Evolutionary conservation across 2,888 invertebrate genomes (phyloP).

Genomic region (Euzophera pinguis): DNA sequence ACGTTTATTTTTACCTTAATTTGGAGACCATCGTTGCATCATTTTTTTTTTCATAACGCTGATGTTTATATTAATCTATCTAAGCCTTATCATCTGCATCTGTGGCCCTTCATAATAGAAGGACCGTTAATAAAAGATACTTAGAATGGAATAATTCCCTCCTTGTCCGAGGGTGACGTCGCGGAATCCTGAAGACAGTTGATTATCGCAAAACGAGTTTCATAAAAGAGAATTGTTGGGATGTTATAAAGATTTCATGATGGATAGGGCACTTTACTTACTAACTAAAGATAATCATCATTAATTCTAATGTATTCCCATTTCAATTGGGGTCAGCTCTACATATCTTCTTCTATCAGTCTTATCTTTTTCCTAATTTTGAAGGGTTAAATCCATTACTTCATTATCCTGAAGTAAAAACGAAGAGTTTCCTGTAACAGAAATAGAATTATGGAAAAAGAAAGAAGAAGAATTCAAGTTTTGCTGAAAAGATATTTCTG

Average conservation of each 20-base stretch:
- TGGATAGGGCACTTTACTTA: slow-evolving; percentile 8
- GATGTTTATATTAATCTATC: not conserved
- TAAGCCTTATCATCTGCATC: not conserved
- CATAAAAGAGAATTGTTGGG: slow-evolving; percentile 31
- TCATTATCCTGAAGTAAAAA: too few relatives aligned
- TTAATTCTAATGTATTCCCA: not conserved
- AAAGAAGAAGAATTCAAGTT: too few relatives aligned
- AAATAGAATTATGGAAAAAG: too few relatives aligned
- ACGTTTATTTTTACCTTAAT: too few relatives aligned
- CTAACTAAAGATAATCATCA: not conserved
- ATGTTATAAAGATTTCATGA: slow-evolving; percentile 8
- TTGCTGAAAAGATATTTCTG: too few relatives aligned
- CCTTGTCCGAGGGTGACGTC: slow-evolving; percentile 41
- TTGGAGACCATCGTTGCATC: too few relatives aligned
- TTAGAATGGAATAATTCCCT: slow-evolving; percentile 46
- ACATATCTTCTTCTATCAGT: too few relatives aligned
- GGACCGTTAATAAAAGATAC: slow-evolving; percentile 47
- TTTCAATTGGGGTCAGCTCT: too few relatives aligned
- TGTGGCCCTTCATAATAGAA: slow-evolving; percentile 17
- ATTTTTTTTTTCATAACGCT: too few relatives aligned
- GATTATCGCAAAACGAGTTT: slow-evolving; percentile 56
- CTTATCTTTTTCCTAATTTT: too few relatives aligned
- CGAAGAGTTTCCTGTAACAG: too few relatives aligned
- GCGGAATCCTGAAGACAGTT: slow-evolving; percentile 53
- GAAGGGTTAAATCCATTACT: too few relatives aligned